Conservation (phyloP, 2,113 vertebrate genomes). For the Periophthalmodon schlosseri region DNA sequence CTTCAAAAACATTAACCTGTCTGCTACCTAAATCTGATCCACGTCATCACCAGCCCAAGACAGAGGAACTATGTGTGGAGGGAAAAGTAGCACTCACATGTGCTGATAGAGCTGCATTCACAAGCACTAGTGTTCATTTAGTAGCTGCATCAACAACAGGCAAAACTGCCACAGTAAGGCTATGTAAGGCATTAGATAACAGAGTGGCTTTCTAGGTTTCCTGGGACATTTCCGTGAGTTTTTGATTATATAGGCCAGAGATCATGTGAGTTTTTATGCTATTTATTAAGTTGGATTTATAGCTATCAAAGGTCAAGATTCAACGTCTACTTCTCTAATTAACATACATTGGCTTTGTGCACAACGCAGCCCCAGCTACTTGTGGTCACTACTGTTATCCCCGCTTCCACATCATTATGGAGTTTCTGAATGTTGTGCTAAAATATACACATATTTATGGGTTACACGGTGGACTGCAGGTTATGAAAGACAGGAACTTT, state of each 20-base stretch:
- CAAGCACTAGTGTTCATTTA: not conserved
- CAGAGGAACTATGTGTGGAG: constrained; percentile 9
- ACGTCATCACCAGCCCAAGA: constrained; percentile 8
- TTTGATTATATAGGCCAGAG: not conserved
- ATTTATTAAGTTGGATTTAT: no score
- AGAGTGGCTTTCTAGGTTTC: not conserved
- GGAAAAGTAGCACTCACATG: constrained; percentile 22
- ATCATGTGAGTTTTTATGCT: no score
- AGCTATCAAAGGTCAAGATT: no score
- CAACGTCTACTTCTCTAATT: no score
- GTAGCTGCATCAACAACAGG: constrained; percentile 7
- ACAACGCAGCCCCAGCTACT: no score
- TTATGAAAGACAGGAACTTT: no score
- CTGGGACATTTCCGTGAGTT: not conserved
- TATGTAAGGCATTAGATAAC: not conserved
- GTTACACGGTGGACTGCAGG: no score
- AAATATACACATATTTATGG: no score
- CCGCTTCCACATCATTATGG: no score
- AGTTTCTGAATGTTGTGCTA: no score
- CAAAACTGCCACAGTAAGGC: not conserved
- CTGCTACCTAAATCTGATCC: constrained; percentile 28
- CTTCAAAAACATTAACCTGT: constrained; percentile 19
- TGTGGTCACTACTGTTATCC: no score
- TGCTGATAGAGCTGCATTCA: constrained; percentile 8
- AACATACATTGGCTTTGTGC: no score